Percentiles rank a stretch among this genome's conserved stretches.
phyloP scores from a whole-genome alignment of 1,140 invertebrate species.

The Globodera ellingtonae region DNA sequence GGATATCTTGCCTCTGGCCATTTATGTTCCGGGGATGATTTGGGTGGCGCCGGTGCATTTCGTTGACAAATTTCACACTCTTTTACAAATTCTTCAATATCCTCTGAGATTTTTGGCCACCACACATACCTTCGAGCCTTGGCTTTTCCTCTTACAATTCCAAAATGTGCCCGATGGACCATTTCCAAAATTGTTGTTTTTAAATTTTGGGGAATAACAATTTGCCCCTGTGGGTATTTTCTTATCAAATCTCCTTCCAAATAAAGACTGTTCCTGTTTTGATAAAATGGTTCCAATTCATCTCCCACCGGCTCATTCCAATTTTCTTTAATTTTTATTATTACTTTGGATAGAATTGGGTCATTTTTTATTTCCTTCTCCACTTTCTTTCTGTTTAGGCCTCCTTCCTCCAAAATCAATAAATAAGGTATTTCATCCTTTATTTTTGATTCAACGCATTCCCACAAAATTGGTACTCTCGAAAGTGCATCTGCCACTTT shows the following conservation, averaged over 20 bases:
- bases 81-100: conserved; percentile 5
- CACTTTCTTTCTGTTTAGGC: neutral
- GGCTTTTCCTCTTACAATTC: neutral
- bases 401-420: neutral
- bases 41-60: neutral
- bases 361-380: conserved; percentile 8
- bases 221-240: neutral
- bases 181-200: neutral
- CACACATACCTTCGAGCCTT: neutral
- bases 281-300: neutral
- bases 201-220: conserved; percentile 7
- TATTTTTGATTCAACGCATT: neutral
- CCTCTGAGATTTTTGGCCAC: conserved; percentile 15
- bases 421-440: too few relatives aligned
- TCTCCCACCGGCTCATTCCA: neutral
- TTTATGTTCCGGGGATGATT: neutral
- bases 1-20: conserved; percentile 66
- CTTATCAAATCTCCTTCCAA: conserved; percentile 7
- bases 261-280: neutral
- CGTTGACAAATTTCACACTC: conserved; percentile 7
- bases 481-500: conserved; percentile 3
- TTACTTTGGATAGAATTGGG: neutral
- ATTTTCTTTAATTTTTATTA: conserved; percentile 1
- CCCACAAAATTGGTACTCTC: neutral
- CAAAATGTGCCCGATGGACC: conserved; percentile 20